Conservation (phyloP, 2,888 invertebrate genomes). For the Pharmacophagus antenor region DNA sequence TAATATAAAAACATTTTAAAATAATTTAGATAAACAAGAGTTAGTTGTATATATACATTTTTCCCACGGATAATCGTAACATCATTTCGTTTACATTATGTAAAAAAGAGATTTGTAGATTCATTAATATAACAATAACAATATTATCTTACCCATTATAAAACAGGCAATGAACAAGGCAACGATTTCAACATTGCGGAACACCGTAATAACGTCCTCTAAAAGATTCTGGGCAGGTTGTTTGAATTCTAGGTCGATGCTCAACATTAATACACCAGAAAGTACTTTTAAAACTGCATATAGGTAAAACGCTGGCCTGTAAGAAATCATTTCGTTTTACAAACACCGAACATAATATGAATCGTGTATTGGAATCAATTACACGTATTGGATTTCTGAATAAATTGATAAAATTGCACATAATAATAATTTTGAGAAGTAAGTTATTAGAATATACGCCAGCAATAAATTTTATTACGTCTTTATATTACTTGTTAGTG, state of each 20-base stretch:
- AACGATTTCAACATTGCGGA: constrained; percentile 85
- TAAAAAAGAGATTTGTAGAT: not conserved
- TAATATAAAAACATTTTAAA: not conserved
- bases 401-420: not conserved
- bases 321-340: constrained; percentile 14
- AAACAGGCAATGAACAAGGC: constrained; percentile 87
- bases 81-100: not conserved
- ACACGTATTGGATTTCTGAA: not conserved
- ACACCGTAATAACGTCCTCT: constrained; percentile 84
- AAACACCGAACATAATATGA: not conserved
- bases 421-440: not conserved
- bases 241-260: constrained; percentile 88
- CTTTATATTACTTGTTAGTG: not conserved
- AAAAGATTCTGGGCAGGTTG: constrained; percentile 86
- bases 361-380: not conserved
- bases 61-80: not conserved
- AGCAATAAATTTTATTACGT: too few relatives aligned
- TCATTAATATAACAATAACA: not conserved
- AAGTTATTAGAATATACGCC: not conserved
- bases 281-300: constrained; percentile 86
- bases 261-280: constrained; percentile 84
- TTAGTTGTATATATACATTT: not conserved
- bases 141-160: constrained; percentile 81
- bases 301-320: constrained; percentile 88
- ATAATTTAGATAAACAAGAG: not conserved